Percentiles rank a stretch among this genome's conserved stretches.
These are phyloP conservation scores for Ornithoptera alexandrae DNA, from an alignment of 2,888 invertebrate genomes.

Conservation along the genomic window DNA sequence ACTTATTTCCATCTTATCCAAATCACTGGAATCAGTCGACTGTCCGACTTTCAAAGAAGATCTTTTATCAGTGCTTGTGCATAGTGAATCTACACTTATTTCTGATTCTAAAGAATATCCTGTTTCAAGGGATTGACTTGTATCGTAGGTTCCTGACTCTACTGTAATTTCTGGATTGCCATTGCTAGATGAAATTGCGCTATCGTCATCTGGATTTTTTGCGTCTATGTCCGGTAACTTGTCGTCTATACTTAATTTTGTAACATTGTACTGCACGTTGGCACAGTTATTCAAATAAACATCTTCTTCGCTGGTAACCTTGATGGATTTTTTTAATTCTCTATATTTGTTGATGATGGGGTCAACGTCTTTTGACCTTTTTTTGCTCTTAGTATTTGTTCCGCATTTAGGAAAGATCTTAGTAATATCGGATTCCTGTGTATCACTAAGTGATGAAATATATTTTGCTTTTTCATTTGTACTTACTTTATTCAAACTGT, in stretches of 20 bases:
- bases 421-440: slow-evolving; percentile 69
- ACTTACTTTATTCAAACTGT: slow-evolving; percentile 79
- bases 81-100: slow-evolving; percentile 80
- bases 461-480: slow-evolving; percentile 81
- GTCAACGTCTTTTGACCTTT: slow-evolving; percentile 71
- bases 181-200: slow-evolving; percentile 71
- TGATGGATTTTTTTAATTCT: slow-evolving; percentile 70
- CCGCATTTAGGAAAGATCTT: slow-evolving; percentile 74
- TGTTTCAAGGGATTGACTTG: slow-evolving; percentile 74
- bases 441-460: slow-evolving; percentile 76
- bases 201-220: slow-evolving; percentile 75
- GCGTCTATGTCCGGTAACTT: slow-evolving; percentile 63
- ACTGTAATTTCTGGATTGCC: slow-evolving; percentile 77
- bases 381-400: slow-evolving; percentile 75
- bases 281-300: slow-evolving; percentile 71
- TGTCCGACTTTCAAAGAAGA: slow-evolving; percentile 82
- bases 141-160: slow-evolving; percentile 71
- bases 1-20: slow-evolving; percentile 80
- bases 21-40: slow-evolving; percentile 84
- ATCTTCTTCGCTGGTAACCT: slow-evolving; percentile 70
- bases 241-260: slow-evolving; percentile 57
- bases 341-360: slow-evolving; percentile 75
- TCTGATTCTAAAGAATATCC: slow-evolving; percentile 77
- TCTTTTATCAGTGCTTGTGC: slow-evolving; percentile 78
- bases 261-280: slow-evolving; percentile 64